Base-by-base conservation (phyloP, 2,797 vertebrate genomes). In the Ptychadena robeensis region DNA sequence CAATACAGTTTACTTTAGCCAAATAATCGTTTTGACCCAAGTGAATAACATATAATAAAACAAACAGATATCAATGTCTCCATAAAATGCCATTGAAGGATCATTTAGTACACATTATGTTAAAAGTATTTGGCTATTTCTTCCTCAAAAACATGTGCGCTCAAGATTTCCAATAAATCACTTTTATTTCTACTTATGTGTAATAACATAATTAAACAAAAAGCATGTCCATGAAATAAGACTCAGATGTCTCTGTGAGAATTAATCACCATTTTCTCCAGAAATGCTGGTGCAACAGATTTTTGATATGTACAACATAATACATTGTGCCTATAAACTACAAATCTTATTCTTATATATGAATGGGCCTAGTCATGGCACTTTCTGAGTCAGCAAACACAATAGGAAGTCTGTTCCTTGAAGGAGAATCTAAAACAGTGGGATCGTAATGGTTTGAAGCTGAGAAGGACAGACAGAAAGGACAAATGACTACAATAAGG, bases 141-240 rank as follows among this genome's bases (percentile, higher is more conserved):
- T 63, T 32, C 27, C 28, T 53, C 31, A 31, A 57, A 77, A 68
- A 82, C 80, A 82, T 82, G 80, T 82, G 80, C 25, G 22, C 73
- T 61, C 80, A 82, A 82, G 73, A 69, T 76, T 35, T 63, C 28
- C 48, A 82, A 82, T 82, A 76, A 82, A 82, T 82, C 72, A 82
- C 48, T 75, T 82, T 76, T 82, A 82, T 67, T 75, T 76, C 64
- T 32, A 69, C 65, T 82, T 82, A 68, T 68, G 32, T 69, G 65
- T 63, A 82, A 75, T 76, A 82, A 82, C 37, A 82, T 82, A 82
- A 75, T 82, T 82, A 82, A 82, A 70, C 80, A 48, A 70, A 82
- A 82, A 75, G 73, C 80, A 82, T 76, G 80, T 76, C 73, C 80
- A 82, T 75, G 80, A 75, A 82, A 82, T 82, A 10, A 27, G 31